Evolutionary conservation across 1,140 invertebrate genomes (phyloP), one percentile per base, ranked within the genome.

Genomic region (Megalopta genalis): DNA sequence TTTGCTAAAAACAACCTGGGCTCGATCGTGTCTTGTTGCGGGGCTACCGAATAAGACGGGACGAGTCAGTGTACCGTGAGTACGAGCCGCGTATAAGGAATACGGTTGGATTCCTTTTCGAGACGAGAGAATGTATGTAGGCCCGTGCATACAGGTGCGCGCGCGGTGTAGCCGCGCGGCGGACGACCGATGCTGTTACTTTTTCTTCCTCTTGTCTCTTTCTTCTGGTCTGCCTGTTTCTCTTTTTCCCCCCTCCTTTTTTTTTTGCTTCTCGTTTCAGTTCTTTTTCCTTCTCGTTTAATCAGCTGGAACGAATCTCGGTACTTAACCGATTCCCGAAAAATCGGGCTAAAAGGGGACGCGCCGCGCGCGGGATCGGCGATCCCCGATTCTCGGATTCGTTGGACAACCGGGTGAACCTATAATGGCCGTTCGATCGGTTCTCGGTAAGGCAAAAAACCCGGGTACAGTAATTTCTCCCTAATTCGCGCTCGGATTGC

Each of bases 1-100:
- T 88, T 88, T 88, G 87, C 87, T 88, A 88, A 88, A 88, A 88
- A 88, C 87, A 88, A 88, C 85, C 87, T 79, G 83, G 82, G 79
- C 83, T 79, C 78, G 80, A 86, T 81, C 85, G 82, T 82, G 85
- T 80, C 83, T 87, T 79, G 80, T 80, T 84, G 82, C 79, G 72
- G 76, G 77, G 85, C 86, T 88, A 88, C 86, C 87, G 86, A 86
- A 88, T 86, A 87, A 87, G 75, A 82, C 69, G 62, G 85, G 81
- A 81, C 82, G 74, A 84, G 78, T 84, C 83, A 75, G 83, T 84
- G 83, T 84, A 73, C 79, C 69, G 82, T 72, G 71, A 68, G 77
- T 77, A 77, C 80, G 32, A 46, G 25, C 23, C 42, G 37, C 83
- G 73, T 69, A 78, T 78, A 78, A 84, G 82, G 79, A 73, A 83